Conservation (phyloP, 2,888 invertebrate genomes). For the Hypsopygia costalis region DNA sequence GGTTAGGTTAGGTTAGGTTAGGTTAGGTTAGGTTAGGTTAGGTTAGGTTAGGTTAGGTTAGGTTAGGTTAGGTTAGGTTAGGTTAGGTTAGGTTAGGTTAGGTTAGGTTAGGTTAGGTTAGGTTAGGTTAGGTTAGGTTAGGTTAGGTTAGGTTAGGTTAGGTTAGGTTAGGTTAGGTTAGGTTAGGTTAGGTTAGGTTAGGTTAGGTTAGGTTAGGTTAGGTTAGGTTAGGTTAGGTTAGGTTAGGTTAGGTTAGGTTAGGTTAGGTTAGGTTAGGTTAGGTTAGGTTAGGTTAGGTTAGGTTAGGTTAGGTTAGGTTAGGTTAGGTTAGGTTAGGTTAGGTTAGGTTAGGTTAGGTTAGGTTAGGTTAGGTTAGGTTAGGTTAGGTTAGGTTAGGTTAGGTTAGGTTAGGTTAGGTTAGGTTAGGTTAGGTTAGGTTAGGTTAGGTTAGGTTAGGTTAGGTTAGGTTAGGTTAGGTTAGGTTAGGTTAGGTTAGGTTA, state of each 20-base stretch:
- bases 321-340: constrained; percentile 15
- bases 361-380: constrained; percentile 12
- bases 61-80: constrained; percentile 18
- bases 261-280: constrained; percentile 12
- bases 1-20: constrained; percentile 17
- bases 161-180: constrained; percentile 22
- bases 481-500: no score
- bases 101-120: constrained; percentile 19
- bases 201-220: constrained; percentile 22
- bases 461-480: constrained; percentile 19
- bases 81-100: constrained; percentile 19
- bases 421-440: constrained; percentile 15
- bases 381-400: constrained; percentile 14
- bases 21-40: constrained; percentile 18
- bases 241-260: constrained; percentile 20
- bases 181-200: constrained; percentile 22
- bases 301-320: constrained; percentile 16
- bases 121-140: constrained; percentile 20
- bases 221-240: no score
- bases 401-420: constrained; percentile 15
- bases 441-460: constrained; percentile 18
- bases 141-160: constrained; percentile 19
- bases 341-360: no score
- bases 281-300: constrained; percentile 12
- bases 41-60: constrained; percentile 21